Base-by-base conservation (phyloP, 2,113 vertebrate species). In the Sebastes fasciatus region DNA sequence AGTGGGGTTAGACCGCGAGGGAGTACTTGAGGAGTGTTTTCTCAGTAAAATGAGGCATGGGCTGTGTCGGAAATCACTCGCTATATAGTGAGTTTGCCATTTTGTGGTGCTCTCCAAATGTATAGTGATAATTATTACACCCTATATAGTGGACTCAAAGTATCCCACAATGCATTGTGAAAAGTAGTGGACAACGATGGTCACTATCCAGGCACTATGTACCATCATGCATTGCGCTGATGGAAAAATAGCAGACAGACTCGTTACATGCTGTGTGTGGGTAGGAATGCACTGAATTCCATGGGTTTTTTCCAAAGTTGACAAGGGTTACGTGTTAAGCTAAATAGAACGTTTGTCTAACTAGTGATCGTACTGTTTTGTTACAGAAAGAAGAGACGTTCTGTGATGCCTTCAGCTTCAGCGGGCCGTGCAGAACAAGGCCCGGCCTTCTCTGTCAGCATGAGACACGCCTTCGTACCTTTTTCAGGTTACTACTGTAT, bases 401-500 rank as follows among this genome's bases (percentile, higher is more conserved):
- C 92, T 67, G 70, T 23, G 19, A 52, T 48, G n/a, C 70, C 86
- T 8, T 43, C 87, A 63, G 63, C 54, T 48, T 13, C 83, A 76
- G 84, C 61, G 8, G 74, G 70, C 34, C 8, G 60, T 0, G 54
- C 94, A 75, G 94, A 94, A 72, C 95, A 77, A 91, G 96, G 95
- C 78, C 86, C 94, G 13, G 92, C 95, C 0, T 98, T 98, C 94
- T 96, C 95, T 0, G 95, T 99, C 88, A 99, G 97, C 92, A 97
- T 99, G 97, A 95, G 98, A 66, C 97, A 99, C 73, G 97, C 98
- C 65, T 99, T 99, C 88, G 91, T 99, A 60, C 96, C 98, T 5
- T 99, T 99, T 81, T 76, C 96, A 97, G 98, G 98, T 99, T 92
- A 91, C 26, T 43, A 4, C 26, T 34, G 26, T 34, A 23, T 63